Evolutionary conservation across 2,797 vertebrate species (phyloP).

Genomic region (Malurus splendens): DNA sequence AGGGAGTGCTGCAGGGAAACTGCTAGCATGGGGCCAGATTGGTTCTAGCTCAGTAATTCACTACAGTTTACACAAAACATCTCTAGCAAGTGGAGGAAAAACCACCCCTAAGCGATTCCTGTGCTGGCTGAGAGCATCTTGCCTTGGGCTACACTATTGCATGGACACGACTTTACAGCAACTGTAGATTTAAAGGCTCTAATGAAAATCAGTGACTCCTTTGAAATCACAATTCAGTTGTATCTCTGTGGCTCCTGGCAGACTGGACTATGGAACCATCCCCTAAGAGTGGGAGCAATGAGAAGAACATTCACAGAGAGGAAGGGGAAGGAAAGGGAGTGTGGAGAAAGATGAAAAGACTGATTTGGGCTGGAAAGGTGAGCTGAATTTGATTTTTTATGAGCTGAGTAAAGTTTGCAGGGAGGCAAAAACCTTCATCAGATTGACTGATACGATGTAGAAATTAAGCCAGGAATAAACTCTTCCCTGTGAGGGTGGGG

Average conservation of each 20-base stretch:
- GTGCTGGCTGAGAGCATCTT: background rate
- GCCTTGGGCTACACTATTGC: background rate
- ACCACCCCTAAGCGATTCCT: background rate
- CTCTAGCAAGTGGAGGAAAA: background rate
- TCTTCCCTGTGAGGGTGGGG: background rate
- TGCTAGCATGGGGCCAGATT: rapidly evolving
- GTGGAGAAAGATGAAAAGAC: background rate
- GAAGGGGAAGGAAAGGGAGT: background rate
- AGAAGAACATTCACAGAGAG: background rate
- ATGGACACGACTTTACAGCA: background rate
- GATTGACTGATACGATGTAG: background rate
- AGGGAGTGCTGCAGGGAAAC: background rate
- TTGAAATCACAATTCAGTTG: background rate
- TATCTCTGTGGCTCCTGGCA: background rate
- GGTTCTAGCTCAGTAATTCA: background rate
- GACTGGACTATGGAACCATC: background rate
- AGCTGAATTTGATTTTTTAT: background rate
- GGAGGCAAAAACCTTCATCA: background rate
- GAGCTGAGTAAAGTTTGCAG: background rate
- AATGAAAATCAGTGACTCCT: background rate
- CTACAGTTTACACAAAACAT: background rate
- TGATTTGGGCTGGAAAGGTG: background rate
- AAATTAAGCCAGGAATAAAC: background rate
- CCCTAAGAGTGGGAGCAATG: background rate
- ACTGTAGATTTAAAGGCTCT: background rate